These are phyloP conservation scores for Pyrrhosoma nymphula DNA, from an alignment of 2,888 invertebrate species.

Conservation along the genomic window DNA sequence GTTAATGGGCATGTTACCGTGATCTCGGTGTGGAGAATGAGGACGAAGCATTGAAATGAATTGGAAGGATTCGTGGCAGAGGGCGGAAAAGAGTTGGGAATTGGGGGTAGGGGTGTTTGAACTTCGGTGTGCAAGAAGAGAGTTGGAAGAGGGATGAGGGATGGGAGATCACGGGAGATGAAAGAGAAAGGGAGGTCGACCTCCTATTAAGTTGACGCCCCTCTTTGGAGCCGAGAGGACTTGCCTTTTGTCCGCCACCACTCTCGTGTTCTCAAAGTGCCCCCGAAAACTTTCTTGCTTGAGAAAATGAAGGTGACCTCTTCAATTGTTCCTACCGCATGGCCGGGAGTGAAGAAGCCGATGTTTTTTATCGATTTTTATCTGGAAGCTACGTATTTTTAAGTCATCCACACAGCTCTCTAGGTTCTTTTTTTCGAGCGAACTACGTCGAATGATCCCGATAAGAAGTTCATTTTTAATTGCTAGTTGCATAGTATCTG, in stretches of 20 bases:
- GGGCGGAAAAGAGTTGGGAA: background rate
- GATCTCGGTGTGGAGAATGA: background rate
- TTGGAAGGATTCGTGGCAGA: background rate
- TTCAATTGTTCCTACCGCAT: background rate
- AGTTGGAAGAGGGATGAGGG: background rate
- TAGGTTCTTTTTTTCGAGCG: background rate
- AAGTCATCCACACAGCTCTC: background rate
- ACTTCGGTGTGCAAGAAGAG: background rate
- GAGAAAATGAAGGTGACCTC: background rate
- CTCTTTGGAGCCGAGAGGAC: background rate
- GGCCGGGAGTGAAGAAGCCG: background rate
- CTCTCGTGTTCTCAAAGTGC: background rate
- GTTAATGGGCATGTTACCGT: background rate
- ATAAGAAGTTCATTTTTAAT: too few relatives aligned
- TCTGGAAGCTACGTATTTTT: background rate
- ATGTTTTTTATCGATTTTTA: background rate
- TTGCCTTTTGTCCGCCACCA: background rate
- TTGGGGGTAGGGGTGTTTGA: background rate
- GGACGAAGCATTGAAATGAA: background rate
- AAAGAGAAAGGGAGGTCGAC: constrained; percentile 29
- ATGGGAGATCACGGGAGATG: background rate
- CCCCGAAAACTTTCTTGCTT: constrained; percentile 31
- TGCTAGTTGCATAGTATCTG: too few relatives aligned
- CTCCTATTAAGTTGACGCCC: background rate
- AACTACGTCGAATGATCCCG: too few relatives aligned